Conservation (phyloP, 2,797 vertebrate genomes). For the Taenioides sp. region DNA sequence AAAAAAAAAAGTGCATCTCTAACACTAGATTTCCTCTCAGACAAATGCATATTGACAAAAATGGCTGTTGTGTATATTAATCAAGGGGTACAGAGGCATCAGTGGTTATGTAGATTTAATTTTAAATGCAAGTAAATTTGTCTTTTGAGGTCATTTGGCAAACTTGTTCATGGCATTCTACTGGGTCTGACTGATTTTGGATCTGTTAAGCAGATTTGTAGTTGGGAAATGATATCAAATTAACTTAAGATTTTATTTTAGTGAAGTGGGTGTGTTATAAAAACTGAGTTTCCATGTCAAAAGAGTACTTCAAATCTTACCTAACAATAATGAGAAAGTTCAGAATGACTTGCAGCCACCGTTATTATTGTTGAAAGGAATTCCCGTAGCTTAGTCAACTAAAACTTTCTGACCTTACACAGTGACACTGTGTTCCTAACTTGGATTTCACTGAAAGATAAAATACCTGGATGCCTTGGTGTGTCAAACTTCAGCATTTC, state of each 20-base stretch:
- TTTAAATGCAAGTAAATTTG: conserved; percentile 31
- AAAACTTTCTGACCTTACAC: conserved; percentile 10
- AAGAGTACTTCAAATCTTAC: background rate
- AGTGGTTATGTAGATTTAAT: conserved; percentile 30
- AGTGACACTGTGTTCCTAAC: conserved; percentile 1
- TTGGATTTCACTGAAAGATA: background rate
- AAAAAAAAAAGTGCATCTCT: background rate
- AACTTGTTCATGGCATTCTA: conserved; percentile 10
- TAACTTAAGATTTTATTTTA: conserved; percentile 21
- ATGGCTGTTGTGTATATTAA: conserved; percentile 1
- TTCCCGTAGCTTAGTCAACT: conserved; percentile 26
- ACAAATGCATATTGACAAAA: background rate
- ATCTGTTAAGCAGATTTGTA: conserved; percentile 33
- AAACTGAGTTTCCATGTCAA: background rate
- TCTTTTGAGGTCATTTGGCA: conserved; percentile 27
- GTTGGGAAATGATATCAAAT: conserved; percentile 15
- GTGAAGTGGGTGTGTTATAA: background rate
- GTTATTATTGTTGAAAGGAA: conserved; percentile 20
- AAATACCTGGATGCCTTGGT: conserved; percentile 6
- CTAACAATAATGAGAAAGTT: conserved; percentile 16
- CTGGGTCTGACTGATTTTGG: conserved; percentile 27
- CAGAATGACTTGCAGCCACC: conserved; percentile 20
- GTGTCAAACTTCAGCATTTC: background rate
- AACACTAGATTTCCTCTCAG: background rate
- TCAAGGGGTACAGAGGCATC: conserved; percentile 14